Base-by-base conservation (phyloP, 1,140 invertebrate genomes). In the Drosophila prosaltans region DNA sequence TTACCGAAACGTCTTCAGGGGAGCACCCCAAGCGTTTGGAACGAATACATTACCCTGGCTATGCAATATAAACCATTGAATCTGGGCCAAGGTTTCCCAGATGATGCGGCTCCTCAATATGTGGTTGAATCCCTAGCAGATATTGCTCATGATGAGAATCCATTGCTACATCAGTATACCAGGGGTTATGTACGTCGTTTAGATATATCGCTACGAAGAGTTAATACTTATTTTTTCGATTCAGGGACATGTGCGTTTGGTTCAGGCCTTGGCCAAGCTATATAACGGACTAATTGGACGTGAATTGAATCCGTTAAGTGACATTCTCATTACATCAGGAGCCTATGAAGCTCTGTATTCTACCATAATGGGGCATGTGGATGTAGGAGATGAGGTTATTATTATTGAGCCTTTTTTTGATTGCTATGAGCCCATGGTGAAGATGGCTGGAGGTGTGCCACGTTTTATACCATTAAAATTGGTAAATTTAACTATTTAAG, bases 331-430 rank as follows among this genome's bases (percentile, higher is more conserved):
- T 0, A 98, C 97, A 0, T 93, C 94, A 65, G 99, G 99, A 43
- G 99, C 98, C 8, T 99, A 99, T 92, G 97, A 98, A 92, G 96
- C 96, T n/a, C 92, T 98, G 0, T 98, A 95, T 92, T 96, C 95
- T 72, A 93, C 96, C 16, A 95, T 99, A 66, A 93, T 96, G 93
- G 98, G 98, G 26, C 95, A 97, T 84, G 95, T 98, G 7, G 96
- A 96, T 80, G 94, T 94, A 55, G 97, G 97, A 1, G 96, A 97
- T 93, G 98, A 99, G 92, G 98, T 98, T 71, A 98, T 99, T 72
- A 98, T 99, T 32, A 98, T 99, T 72, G 99, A 99, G 92, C 99
- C 99, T 7, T 99, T 97, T 92, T 99, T 98, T 92, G 99, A 99
- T 92, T 99, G 98, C 90, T 99, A 99, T 92, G 97, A 97, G 71